Evolutionary conservation across 2,888 invertebrate genomes (phyloP).

Genomic region (Lithosia quadra): DNA sequence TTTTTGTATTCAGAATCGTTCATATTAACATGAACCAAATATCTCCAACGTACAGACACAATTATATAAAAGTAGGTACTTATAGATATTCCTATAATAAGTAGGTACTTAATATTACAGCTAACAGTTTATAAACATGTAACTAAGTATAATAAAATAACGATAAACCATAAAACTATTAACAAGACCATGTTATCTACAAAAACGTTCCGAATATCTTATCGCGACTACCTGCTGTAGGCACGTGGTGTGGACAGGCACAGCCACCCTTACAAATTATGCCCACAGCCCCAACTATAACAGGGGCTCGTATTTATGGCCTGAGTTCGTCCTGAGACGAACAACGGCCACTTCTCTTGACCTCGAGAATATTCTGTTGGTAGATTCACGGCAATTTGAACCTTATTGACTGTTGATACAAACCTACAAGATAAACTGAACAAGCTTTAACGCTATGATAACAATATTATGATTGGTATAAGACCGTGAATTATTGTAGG

Average conservation of each 20-base stretch:
- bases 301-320: slow-evolving; percentile 39
- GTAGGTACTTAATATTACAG: too few relatives aligned
- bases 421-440: not conserved
- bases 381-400: slow-evolving; percentile 5
- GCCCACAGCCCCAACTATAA: slow-evolving; percentile 21
- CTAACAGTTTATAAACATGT: not conserved
- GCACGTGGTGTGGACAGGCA: slow-evolving; percentile 30
- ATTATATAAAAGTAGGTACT: too few relatives aligned
- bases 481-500: not conserved
- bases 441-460: not conserved
- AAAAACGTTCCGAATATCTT: slow-evolving; percentile 25
- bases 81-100: too few relatives aligned
- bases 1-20: too few relatives aligned
- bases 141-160: not conserved
- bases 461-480: slow-evolving; percentile 4
- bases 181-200: slow-evolving; percentile 26
- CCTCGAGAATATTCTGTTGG: slow-evolving; percentile 22
- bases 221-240: slow-evolving; percentile 44
- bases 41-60: too few relatives aligned
- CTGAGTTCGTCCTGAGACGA: slow-evolving; percentile 24
- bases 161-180: not conserved
- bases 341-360: slow-evolving; percentile 31
- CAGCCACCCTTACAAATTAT: slow-evolving; percentile 48
- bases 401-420: not conserved
- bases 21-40: too few relatives aligned